Conservation (phyloP, 2,113 vertebrate genomes). For the Edolisoma coerulescens region DNA sequence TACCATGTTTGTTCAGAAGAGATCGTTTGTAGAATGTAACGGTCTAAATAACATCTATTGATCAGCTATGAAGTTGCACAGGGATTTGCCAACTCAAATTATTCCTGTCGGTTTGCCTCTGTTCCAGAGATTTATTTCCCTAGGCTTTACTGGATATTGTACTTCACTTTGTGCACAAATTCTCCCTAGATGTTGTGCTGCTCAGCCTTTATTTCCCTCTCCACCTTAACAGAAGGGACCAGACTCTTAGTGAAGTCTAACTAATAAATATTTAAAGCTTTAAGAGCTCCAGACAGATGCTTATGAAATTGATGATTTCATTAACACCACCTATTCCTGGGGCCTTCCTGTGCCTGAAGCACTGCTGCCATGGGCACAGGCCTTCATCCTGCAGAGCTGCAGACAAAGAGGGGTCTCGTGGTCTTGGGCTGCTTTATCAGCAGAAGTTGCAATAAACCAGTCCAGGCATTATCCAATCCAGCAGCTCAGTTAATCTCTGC, state of each 20-base stretch:
- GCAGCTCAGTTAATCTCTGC: constrained; percentile 22
- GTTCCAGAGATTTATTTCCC: neutral
- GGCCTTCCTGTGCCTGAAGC: neutral
- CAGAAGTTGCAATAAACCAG: neutral
- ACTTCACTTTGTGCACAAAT: neutral
- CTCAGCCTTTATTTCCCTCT: neutral
- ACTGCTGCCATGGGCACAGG: neutral
- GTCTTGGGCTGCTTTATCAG: neutral
- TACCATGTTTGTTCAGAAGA: neutral
- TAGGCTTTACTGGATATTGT: neutral
- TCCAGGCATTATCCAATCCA: neutral
- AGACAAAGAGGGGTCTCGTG: neutral
- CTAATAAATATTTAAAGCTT: neutral
- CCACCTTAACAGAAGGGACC: neutral
- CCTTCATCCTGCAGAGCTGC: neutral
- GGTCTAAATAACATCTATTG: constrained; percentile 4
- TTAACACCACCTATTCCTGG: neutral
- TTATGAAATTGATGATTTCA: neutral
- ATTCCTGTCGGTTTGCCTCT: neutral
- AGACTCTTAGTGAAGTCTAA: neutral
- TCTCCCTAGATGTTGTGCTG: neutral
- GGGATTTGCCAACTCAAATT: neutral
- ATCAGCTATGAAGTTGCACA: neutral
- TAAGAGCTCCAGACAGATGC: neutral
- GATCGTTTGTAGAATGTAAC: neutral